phyloP scores from a whole-genome alignment of 1,140 invertebrate species.

The Drepana arcuata region DNA sequence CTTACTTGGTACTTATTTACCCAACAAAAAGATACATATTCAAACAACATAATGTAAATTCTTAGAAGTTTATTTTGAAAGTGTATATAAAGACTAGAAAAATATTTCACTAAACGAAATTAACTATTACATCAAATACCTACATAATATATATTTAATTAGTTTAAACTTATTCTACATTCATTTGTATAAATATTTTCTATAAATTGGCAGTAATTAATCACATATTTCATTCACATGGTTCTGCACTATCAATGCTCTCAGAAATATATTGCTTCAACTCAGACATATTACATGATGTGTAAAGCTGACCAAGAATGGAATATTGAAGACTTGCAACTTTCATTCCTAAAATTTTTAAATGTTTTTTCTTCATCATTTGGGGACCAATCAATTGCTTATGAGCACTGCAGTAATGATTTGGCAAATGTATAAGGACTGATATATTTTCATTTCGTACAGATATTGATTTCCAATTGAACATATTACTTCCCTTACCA shows the following conservation, averaged over 20 bases:
- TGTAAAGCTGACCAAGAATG: conserved; percentile 63
- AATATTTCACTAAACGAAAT: conserved; percentile 9
- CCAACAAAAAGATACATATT: conserved; percentile 3
- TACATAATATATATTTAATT: conserved; percentile 1
- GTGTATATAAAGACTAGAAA: conserved; percentile 27
- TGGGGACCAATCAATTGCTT: conserved; percentile 75
- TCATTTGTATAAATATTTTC: neutral
- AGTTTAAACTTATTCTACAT: neutral
- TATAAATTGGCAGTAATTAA: neutral
- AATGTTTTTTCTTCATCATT: conserved; percentile 75
- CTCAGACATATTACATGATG: conserved; percentile 33
- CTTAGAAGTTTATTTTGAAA: too few relatives aligned
- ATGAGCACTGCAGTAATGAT: conserved; percentile 75
- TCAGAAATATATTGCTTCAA: conserved; percentile 35
- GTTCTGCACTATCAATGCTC: conserved; percentile 25
- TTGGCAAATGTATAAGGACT: conserved; percentile 77
- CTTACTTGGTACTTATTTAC: too few relatives aligned
- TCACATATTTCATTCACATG: conserved; percentile 10
- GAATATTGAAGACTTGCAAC: conserved; percentile 76
- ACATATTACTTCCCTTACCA: conserved; percentile 40
- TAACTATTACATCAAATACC: conserved; percentile 1
- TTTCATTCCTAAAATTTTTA: conserved; percentile 76
- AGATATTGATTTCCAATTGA: conserved; percentile 55
- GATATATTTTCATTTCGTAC: conserved; percentile 65
- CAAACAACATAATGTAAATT: conserved; percentile 2